Evolutionary conservation across 2,797 vertebrate genomes (phyloP).

Genomic region (Peromyscus attwateri): DNA sequence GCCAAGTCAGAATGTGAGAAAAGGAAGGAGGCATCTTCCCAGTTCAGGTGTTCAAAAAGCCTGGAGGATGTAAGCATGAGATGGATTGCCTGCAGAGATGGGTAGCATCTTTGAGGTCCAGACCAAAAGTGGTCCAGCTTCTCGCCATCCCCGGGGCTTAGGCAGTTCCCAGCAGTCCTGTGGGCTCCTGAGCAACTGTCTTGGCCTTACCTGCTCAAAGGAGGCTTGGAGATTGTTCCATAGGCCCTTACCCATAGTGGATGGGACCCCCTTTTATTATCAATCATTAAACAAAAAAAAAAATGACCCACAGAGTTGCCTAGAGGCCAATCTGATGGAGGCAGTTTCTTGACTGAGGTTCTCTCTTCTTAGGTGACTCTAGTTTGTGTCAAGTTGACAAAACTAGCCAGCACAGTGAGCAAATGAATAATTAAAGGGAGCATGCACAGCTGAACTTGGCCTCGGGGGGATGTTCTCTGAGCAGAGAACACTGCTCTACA

Average conservation of each 20-base stretch:
- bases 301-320: neutral
- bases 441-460: neutral
- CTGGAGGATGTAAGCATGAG: neutral
- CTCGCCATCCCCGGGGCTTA: neutral
- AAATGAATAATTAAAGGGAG: neutral
- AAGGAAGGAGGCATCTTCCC: neutral
- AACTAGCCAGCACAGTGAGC: neutral
- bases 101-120: neutral
- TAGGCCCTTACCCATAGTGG: neutral
- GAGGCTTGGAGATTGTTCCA: neutral
- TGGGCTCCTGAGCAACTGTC: neutral
- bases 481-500: neutral
- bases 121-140: neutral
- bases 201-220: neutral
- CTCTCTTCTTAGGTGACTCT: neutral
- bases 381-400: neutral
- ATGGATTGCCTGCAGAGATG: neutral
- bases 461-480: neutral
- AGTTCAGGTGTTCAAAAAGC: neutral
- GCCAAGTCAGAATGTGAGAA: neutral
- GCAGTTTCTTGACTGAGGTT: neutral
- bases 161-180: neutral
- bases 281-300: neutral
- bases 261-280: neutral
- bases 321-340: neutral